These are phyloP conservation scores for Orchesella cincta DNA, from an alignment of 1,140 invertebrate species.

Conservation along the genomic window DNA sequence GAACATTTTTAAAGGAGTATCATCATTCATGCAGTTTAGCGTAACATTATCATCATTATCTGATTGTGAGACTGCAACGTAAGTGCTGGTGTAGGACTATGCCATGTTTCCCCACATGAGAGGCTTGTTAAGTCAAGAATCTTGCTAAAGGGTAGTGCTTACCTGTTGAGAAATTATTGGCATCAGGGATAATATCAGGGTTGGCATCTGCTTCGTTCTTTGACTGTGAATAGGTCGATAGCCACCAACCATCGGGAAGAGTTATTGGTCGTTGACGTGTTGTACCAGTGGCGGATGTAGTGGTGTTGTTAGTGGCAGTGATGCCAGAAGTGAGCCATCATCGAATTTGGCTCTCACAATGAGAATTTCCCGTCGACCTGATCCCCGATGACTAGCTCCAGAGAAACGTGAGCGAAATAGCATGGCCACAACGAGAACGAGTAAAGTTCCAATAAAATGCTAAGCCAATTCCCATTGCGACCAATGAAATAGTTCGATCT, in stretches of 20 bases:
- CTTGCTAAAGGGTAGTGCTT: not conserved
- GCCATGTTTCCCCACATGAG: not conserved
- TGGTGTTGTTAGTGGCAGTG: not conserved
- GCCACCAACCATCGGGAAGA: too few species aligned
- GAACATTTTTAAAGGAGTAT: not conserved
- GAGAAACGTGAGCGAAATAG: constrained; percentile 46
- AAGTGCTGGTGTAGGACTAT: not conserved
- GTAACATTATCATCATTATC: not conserved
- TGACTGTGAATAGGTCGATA: too few species aligned
- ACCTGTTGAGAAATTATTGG: constrained; percentile 48
- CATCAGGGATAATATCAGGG: constrained; percentile 51
- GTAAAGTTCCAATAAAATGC: constrained; percentile 48
- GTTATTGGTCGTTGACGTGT: constrained; percentile 40
- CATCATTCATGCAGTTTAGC: not conserved
- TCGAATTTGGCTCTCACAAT: constrained; percentile 24
- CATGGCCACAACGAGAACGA: constrained; percentile 44
- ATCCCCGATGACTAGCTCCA: not conserved
- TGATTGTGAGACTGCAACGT: not conserved
- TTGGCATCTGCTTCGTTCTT: constrained; percentile 49
- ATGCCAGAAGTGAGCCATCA: not conserved
- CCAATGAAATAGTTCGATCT: constrained; percentile 50
- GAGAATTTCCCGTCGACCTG: not conserved
- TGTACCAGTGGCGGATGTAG: constrained; percentile 27
- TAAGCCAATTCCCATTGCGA: constrained; percentile 46
- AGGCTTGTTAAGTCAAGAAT: not conserved